phyloP scores from a whole-genome alignment of 2,797 vertebrate genomes.

The Anabas testudineus region DNA sequence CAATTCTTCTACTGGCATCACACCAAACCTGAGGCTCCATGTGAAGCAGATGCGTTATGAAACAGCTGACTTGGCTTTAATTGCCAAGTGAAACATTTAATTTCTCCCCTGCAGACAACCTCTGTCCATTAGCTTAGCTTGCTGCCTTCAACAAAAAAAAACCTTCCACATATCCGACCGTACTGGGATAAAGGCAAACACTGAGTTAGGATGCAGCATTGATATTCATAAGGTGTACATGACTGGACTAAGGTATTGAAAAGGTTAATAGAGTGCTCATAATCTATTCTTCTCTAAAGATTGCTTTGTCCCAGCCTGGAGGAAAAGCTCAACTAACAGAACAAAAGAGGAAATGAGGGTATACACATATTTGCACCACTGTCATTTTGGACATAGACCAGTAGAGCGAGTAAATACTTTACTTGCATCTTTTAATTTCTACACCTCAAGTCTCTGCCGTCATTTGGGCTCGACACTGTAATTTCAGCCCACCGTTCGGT shows the following conservation, averaged over 20 bases:
- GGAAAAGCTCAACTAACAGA: constrained; percentile 27
- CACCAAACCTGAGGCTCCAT: constrained; percentile 19
- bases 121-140: constrained; percentile 7
- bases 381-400: constrained; percentile 49
- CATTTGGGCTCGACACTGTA: constrained; percentile 25
- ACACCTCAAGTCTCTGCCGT: constrained; percentile 12
- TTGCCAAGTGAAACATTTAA: constrained; percentile 29
- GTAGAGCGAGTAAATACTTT: constrained; percentile 49
- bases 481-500: constrained; percentile 9
- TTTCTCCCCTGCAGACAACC: constrained; percentile 28
- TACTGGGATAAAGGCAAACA: constrained; percentile 17
- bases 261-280: constrained; percentile 72
- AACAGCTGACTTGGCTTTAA: constrained; percentile 46
- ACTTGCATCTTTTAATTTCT: constrained; percentile 44
- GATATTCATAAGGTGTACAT: constrained; percentile 60
- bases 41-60: constrained; percentile 44
- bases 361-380: constrained; percentile 40
- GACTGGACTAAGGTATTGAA: constrained; percentile 22
- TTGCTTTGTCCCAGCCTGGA: constrained; percentile 31
- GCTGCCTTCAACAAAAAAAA: constrained; percentile 29
- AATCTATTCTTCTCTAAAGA: constrained; percentile 59
- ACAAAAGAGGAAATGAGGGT: constrained; percentile 42
- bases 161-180: constrained; percentile 2
- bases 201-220: constrained; percentile 31
- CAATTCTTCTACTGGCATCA: constrained; percentile 21